Conservation (phyloP, 64 coral and sea anemone species). For the Porites lutea region DNA sequence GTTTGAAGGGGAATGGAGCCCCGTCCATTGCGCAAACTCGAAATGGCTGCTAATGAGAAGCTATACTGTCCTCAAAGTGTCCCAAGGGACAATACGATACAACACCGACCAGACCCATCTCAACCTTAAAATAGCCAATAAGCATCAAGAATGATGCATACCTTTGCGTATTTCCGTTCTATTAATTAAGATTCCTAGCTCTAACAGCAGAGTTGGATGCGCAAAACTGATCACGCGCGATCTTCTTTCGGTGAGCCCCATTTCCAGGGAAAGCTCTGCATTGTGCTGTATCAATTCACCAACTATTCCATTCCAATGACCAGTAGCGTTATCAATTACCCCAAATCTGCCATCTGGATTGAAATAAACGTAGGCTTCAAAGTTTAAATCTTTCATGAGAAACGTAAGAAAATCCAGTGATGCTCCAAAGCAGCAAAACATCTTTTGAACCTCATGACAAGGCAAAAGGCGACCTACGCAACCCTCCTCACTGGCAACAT, state of each 20-base stretch:
- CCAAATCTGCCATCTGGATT: conserved; percentile 34
- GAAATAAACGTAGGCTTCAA: conserved; percentile 43
- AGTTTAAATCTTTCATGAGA: conserved; percentile 39
- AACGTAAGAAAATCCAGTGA: conserved; percentile 41
- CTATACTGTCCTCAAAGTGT: no score
- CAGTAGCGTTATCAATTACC: neutral
- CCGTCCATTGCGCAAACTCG: no score
- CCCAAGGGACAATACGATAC: no score
- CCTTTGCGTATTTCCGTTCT: neutral
- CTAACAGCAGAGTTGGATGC: conserved; percentile 27
- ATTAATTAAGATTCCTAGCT: conserved; percentile 35
- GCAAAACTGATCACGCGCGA: conserved; percentile 7
- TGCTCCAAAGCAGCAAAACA: conserved; percentile 28
- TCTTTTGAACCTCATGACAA: neutral
- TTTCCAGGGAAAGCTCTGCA: neutral
- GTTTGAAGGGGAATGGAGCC: no score
- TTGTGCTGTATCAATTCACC: neutral
- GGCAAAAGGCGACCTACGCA: conserved; percentile 12
- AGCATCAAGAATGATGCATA: neutral
- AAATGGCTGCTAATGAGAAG: no score
- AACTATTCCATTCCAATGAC: conserved; percentile 39
- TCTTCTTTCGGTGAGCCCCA: conserved; percentile 24
- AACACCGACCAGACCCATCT: no score
- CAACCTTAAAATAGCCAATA: neutral
- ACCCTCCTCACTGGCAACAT: neutral